Evolutionary conservation across 2,113 vertebrate species (phyloP).

Genomic region (Coptodon bakossiorum): DNA sequence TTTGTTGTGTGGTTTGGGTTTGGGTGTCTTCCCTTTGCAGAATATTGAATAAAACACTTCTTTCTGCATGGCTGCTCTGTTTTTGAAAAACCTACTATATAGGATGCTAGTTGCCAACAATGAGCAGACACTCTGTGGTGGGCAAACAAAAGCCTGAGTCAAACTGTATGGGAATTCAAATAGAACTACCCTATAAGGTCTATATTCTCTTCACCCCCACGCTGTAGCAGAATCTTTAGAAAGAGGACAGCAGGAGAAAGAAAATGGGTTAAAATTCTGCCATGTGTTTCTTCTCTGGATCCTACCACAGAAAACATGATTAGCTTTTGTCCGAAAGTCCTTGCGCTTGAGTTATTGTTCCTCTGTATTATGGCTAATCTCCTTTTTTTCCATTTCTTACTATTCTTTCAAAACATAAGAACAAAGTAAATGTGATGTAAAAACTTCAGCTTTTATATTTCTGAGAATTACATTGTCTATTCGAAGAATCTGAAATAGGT

Average conservation of each 20-base stretch:
- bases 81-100: neutral
- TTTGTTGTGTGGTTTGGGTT: slow-evolving; percentile 1
- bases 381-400: slow-evolving; percentile 10
- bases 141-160: slow-evolving; percentile 7
- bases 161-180: slow-evolving; percentile 44
- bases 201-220: slow-evolving; percentile 32
- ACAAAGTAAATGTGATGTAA: slow-evolving; percentile 22
- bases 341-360: slow-evolving; percentile 45
- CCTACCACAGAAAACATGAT: slow-evolving; percentile 69
- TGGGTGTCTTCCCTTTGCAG: neutral
- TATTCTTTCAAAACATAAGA: slow-evolving; percentile 29
- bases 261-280: slow-evolving; percentile 43
- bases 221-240: slow-evolving; percentile 8
- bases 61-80: neutral
- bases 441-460: slow-evolving; percentile 22
- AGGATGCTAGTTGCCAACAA: slow-evolving; percentile 9
- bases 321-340: slow-evolving; percentile 66
- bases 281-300: slow-evolving; percentile 47
- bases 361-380: slow-evolving; percentile 46
- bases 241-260: neutral
- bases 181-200: slow-evolving; percentile 32
- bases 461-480: neutral
- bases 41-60: neutral
- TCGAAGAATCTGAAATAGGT: neutral
- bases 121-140: neutral